Evolutionary conservation across 2,113 vertebrate genomes (phyloP), one percentile per base, ranked within the genome.

Genomic region (Varanus salvator): DNA sequence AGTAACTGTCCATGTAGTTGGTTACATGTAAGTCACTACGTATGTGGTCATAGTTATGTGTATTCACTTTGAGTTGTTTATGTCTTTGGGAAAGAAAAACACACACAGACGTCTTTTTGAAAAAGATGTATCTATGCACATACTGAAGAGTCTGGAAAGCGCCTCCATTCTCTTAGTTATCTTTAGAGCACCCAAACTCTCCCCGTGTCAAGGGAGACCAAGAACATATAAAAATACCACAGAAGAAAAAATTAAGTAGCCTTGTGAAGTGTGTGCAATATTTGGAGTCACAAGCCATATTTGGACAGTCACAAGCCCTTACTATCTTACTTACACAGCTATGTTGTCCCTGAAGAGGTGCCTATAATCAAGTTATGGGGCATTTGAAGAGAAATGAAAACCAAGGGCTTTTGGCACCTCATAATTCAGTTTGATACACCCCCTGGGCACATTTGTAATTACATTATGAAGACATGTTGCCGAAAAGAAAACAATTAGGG

Each of bases 401-500:
- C 2, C 15, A 15, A 93, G 72, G 76, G 72, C 92, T 85, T 80
- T 1, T 2, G 72, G 86, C 31, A 88, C 29, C 81, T 2, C 0
- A 31, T 86, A 91, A 91, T 90, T 86, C 91, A 93, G 84, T 88
- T 83, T 86, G 34, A 75, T 25, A 0, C 81, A 48, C 64, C 74
- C 88, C 75, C 31, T 66, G 80, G 69, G 90, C 84, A 92, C 50
- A 93, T 76, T 75, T 4, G 12, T 78, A 93, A 96, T 69, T 91
- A 87, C 48, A 81, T 90, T 92, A 92, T 19, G 78, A 90, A 87
- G 83, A 0, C 84, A 68, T 34, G 93, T 87, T 78, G 71, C 90
- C 69, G 85, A 86, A 95, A 74, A 27, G 17, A 92, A 94, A 96
- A 93, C 76, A 94, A 93, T 93, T 96, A 84, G 89, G 92, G 84